Evolutionary conservation across 2,888 invertebrate genomes (phyloP).

Genomic region (Cyaniris semiargus): DNA sequence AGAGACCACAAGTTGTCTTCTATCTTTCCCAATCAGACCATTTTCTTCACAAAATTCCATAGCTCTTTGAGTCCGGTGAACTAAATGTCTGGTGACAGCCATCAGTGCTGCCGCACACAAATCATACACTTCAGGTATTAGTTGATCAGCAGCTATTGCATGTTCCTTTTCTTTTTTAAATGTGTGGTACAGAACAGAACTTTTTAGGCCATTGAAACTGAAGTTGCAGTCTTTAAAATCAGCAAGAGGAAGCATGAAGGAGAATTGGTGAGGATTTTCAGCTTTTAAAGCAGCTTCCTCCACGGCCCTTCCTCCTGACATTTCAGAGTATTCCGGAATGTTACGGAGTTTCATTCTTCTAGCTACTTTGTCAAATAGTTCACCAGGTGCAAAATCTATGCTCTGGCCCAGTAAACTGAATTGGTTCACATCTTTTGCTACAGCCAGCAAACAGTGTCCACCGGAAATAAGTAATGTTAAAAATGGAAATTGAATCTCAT

Average conservation of each 20-base stretch:
- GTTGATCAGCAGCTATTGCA: slow-evolving; percentile 81
- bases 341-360: slow-evolving; percentile 90
- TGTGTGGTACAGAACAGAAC: slow-evolving; percentile 79
- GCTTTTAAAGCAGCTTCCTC: slow-evolving; percentile 89
- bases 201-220: slow-evolving; percentile 93
- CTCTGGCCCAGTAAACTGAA: slow-evolving; percentile 91
- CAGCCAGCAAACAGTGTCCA: slow-evolving; percentile 92
- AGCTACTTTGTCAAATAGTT: slow-evolving; percentile 95
- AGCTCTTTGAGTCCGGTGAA: slow-evolving; percentile 91
- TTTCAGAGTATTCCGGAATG: slow-evolving; percentile 85
- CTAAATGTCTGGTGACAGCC: slow-evolving; percentile 87
- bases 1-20: slow-evolving; percentile 88
- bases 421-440: slow-evolving; percentile 86
- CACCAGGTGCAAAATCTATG: slow-evolving; percentile 94
- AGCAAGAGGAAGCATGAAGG: slow-evolving; percentile 84
- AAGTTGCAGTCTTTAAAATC: slow-evolving; percentile 91
- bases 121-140: slow-evolving; percentile 89
- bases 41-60: slow-evolving; percentile 86
- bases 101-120: slow-evolving; percentile 92
- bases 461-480: slow-evolving; percentile 95
- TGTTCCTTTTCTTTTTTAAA: slow-evolving; percentile 81
- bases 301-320: slow-evolving; percentile 93
- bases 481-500: slow-evolving; percentile 90
- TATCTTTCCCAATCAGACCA: slow-evolving; percentile 83
- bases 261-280: slow-evolving; percentile 84